These are phyloP conservation scores for Leptonema lineaticorne DNA, from an alignment of 1,140 invertebrate genomes.

Conservation along the genomic window DNA sequence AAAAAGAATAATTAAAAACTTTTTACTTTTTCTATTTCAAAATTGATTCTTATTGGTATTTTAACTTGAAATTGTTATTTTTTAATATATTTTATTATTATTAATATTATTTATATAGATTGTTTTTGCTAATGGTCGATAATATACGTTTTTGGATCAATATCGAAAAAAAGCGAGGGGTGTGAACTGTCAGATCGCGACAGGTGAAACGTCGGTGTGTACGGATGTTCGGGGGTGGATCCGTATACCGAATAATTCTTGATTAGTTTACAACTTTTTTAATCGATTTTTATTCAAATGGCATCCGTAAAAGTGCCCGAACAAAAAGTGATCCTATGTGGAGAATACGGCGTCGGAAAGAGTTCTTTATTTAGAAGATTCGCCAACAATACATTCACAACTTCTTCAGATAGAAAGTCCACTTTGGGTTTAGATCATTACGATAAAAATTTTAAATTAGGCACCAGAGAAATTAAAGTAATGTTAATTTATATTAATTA, in stretches of 20 bases:
- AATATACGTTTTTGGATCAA: neutral
- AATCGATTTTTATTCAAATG: conserved; percentile 19
- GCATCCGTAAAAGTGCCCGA: conserved; percentile 56
- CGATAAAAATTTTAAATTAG: conserved; percentile 74
- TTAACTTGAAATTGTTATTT: no score
- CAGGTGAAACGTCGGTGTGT: no score
- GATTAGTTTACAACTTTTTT: neutral
- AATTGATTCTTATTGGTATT: no score
- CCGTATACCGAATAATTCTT: neutral
- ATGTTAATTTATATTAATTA: neutral
- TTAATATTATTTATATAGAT: no score
- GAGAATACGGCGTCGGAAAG: conserved; percentile 94
- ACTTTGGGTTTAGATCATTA: conserved; percentile 91
- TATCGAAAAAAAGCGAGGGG: neutral
- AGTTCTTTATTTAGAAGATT: conserved; percentile 90
- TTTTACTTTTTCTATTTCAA: no score
- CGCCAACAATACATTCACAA: conserved; percentile 83
- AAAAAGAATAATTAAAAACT: no score
- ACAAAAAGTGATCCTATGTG: conserved; percentile 92
- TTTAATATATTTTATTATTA: no score
- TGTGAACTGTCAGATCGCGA: neutral
- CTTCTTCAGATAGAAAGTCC: conserved; percentile 77
- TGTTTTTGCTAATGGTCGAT: neutral
- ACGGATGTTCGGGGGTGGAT: neutral
- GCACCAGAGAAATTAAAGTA: conserved; percentile 78